These are phyloP conservation scores for Pristionchus japonicus DNA, from an alignment of 2,888 invertebrate genomes.

Conservation along the genomic window DNA sequence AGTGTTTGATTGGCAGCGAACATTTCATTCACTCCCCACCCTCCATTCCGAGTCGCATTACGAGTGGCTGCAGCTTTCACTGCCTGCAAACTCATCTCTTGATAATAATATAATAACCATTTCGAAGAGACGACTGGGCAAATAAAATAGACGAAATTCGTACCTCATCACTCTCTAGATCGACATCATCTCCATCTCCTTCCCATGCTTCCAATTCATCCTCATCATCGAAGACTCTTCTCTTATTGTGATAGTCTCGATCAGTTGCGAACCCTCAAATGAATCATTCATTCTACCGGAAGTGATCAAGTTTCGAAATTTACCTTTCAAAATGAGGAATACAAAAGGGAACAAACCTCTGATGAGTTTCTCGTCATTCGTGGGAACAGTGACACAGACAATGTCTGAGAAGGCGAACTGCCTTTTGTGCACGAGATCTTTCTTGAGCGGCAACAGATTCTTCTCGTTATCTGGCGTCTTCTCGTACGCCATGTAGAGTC, in stretches of 20 bases:
- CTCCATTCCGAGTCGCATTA: conserved; percentile 76
- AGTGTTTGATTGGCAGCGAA: conserved; percentile 93
- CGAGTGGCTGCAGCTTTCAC: not conserved
- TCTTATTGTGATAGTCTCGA: conserved; percentile 55
- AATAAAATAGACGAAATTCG: not conserved
- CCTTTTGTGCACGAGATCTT: conserved; percentile 53
- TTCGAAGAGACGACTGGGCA: too few species aligned
- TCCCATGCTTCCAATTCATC: conserved; percentile 56
- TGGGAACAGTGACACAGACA: conserved; percentile 49
- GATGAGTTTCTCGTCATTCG: conserved; percentile 51
- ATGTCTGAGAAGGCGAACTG: conserved; percentile 53
- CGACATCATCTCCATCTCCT: conserved; percentile 54
- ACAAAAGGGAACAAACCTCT: conserved; percentile 31
- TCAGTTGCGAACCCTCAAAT: conserved; percentile 59
- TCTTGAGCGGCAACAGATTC: conserved; percentile 53
- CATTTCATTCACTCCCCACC: conserved; percentile 98
- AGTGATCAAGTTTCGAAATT: not conserved
- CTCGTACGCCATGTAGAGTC: conserved; percentile 50
- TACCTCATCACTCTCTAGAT: conserved; percentile 21
- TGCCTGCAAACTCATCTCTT: not conserved
- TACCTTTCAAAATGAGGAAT: not conserved
- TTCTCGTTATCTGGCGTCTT: conserved; percentile 52
- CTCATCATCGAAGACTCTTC: conserved; percentile 47
- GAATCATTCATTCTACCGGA: not conserved
- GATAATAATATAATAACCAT: too few species aligned